Base-by-base conservation (phyloP, 2,888 invertebrate genomes). In the Ichneumoninae sp. region DNA sequence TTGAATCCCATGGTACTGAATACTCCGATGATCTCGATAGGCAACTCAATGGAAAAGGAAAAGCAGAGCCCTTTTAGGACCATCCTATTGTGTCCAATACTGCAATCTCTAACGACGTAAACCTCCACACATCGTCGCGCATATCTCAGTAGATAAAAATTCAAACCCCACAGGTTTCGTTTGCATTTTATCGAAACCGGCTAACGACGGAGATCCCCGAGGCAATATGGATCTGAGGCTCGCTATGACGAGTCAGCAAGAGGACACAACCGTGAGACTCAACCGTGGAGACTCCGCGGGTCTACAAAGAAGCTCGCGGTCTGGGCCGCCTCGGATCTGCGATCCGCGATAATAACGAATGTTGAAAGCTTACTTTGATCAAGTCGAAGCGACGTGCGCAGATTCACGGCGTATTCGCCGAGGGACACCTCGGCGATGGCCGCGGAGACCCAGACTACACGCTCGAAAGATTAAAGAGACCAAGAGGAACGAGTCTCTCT, bases 151-250 rank as follows among this genome's bases (percentile, higher is more conserved):
- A 63, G 60, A 52, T 40, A 57, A 68, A 57, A 22, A 60, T 78
- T 33, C n/a, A 10, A 44, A 73, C 6, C 6, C 44, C 0, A 13
- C 69, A 36, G 26, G 69, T 70, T 22, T 54, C 83, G 70, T 63
- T 54, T 79, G 69, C 74, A 22, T 75, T 44, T 26, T 13, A 54
- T n/a, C 50, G 54, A 36, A 75, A 52, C 52, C 68, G 63, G 52
- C 22, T 65, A 83, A 79, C 79, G 78, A 60, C 22, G 47, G 60
- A 52, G 60, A n/a, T 63, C 63, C 47, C 66, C 52, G 52, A 36
- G 69, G 47, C 30, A 50, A 44, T n/a, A 26, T 3, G n/a, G 47
- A 63, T 63, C 47, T 63, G 4, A 19, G 50, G 63, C 63, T 63
- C 50, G 40, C 30, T 47, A 47, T 60, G 30, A 63, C 47, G 44